phyloP scores from a whole-genome alignment of 2,797 vertebrate genomes.

The Rhinophrynus dorsalis region DNA sequence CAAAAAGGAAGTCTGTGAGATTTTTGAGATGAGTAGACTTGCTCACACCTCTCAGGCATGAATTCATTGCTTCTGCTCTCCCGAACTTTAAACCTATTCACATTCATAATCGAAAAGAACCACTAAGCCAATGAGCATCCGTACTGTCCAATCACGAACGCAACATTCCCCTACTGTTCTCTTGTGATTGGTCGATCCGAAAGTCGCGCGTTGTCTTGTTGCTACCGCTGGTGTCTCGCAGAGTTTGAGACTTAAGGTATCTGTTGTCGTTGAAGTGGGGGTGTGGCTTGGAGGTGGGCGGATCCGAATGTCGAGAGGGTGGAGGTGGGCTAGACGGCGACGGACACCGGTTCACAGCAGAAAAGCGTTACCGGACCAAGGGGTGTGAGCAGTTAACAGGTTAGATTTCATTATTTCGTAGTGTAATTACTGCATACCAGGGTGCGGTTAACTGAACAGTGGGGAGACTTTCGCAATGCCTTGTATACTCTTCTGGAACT shows the following conservation, averaged over 20 bases:
- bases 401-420: background rate
- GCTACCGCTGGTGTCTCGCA: background rate
- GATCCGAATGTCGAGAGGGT: background rate
- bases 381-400: background rate
- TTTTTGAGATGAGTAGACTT: too few relatives aligned
- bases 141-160: background rate
- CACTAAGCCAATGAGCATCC: background rate
- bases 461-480: background rate
- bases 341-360: background rate
- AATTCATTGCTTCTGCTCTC: too few relatives aligned
- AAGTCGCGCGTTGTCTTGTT: slow-evolving; percentile 28
- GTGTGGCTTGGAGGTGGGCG: background rate
- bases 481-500: too few relatives aligned
- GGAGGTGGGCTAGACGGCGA: background rate
- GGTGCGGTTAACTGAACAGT: background rate
- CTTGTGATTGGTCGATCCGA: slow-evolving; percentile 14
- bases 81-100: too few relatives aligned
- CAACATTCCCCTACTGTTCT: too few relatives aligned
- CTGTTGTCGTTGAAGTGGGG: slow-evolving; percentile 26
- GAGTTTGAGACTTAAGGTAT: background rate
- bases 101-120: too few relatives aligned
- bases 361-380: background rate
- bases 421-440: background rate
- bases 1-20: too few relatives aligned
- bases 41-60: too few relatives aligned